Percentiles rank a stretch among this genome's conserved stretches.
These are phyloP conservation scores for Menura novaehollandiae DNA, from an alignment of 2,113 vertebrate genomes.

Conservation along the genomic window DNA sequence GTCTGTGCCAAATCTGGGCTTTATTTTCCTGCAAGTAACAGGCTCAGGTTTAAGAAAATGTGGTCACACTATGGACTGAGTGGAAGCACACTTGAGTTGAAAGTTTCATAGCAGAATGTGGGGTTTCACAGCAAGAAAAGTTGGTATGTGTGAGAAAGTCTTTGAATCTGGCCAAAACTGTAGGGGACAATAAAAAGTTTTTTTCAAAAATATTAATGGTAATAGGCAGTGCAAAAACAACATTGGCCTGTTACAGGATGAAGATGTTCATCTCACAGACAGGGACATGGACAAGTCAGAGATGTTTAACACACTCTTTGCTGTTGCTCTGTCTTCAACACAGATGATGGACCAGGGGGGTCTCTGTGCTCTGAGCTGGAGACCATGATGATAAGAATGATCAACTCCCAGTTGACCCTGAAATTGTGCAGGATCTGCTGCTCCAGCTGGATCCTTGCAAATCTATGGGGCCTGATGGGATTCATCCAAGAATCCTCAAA, in stretches of 20 bases:
- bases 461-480: neutral
- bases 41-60: neutral
- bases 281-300: neutral
- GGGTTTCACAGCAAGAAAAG: neutral
- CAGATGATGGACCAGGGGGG: neutral
- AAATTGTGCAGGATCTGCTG: neutral
- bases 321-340: neutral
- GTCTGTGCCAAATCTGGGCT: neutral
- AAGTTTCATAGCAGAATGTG: neutral
- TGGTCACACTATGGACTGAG: neutral
- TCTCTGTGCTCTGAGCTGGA: neutral
- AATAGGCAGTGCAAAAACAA: neutral
- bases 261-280: neutral
- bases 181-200: neutral
- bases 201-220: neutral
- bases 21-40: neutral
- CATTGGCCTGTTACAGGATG: neutral
- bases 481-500: neutral
- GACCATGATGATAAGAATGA: neutral
- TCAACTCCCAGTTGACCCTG: rapidly evolving
- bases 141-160: neutral
- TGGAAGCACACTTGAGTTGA: neutral
- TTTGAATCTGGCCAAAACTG: neutral
- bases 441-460: neutral
- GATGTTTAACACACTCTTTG: neutral